Base-by-base conservation (phyloP, 2,888 invertebrate species). In the Yponomeuta evonymella region DNA sequence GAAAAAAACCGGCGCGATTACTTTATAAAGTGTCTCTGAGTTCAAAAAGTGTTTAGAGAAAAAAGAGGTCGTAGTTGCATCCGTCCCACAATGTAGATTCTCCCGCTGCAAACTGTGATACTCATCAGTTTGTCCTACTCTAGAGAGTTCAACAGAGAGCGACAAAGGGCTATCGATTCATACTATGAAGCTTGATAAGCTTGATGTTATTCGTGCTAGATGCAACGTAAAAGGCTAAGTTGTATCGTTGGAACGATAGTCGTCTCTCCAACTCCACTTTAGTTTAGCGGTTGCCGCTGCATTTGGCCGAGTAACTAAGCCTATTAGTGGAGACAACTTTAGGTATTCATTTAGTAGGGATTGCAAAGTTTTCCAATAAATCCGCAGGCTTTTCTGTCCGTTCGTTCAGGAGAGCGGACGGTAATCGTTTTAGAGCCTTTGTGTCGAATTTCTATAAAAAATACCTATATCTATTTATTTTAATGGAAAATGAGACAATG, bases 1-100 rank as follows among this genome's bases (percentile, higher is more conserved):
- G 79, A 43, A 70, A 81, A 81, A 82, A 81, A 80, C 83, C 81
- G 78, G 51, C 51, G 51, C 83, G 84, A 86, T 87, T 86, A 82
- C 80, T 83, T 84, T 83, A 82, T 79, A 78, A 79, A 82, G 82
- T 82, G 81, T 81, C 73, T 43, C 63, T 30, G 70, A 65, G 29
- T 65, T 65, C 33, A 65, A 23, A 33, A 33, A 65, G n/a, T 33
- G 65, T 23, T 65, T 33, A 65, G 33, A 65, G 29, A 29, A 30
- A 65, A 29, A 65, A 65, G 33, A 8, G 29, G 11, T 30, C 3
- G 11, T 30, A 30, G 65, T 33, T 30, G 43, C 5, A 8, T 43
- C 8, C 43, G 43, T 43, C 43, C 43, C 8, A 43, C 43, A 8
- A 43, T 43, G 43, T 1, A 43, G 43, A 43, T 43, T 43, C 43